Conservation (phyloP, 2,888 invertebrate species). For the Polydesmus complanatus region DNA sequence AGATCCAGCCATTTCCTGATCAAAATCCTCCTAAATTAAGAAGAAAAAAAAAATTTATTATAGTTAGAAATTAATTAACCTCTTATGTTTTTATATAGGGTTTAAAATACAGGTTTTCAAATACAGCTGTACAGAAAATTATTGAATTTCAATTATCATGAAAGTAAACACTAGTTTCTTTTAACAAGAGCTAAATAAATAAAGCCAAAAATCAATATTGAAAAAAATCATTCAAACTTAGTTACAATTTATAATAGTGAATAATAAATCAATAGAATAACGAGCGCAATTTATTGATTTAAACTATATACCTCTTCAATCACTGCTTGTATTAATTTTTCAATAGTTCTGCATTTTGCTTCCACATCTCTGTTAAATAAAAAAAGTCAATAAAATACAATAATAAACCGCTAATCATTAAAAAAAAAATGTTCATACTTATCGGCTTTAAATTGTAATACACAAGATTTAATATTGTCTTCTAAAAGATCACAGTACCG, state of each 20-base stretch:
- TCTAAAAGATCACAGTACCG: conserved; percentile 35
- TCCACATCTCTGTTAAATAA: conserved; percentile 30
- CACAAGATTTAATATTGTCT: conserved; percentile 42
- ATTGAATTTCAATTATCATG: too few species aligned
- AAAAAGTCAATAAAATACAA: neutral
- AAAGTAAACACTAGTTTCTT: too few species aligned
- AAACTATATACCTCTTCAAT: conserved; percentile 30
- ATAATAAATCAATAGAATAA: conserved; percentile 1
- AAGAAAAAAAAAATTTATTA: conserved; percentile 9
- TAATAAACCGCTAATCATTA: neutral
- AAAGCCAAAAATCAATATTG: too few species aligned
- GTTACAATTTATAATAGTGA: too few species aligned
- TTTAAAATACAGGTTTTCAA: too few species aligned
- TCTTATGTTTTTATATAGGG: too few species aligned
- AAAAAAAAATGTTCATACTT: conserved; percentile 35
- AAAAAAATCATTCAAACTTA: too few species aligned
- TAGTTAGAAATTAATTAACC: too few species aligned
- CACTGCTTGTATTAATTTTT: conserved; percentile 46
- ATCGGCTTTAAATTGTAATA: conserved; percentile 44
- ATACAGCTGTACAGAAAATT: too few species aligned
- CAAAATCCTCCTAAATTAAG: conserved; percentile 40
- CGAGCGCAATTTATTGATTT: neutral
- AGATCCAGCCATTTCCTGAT: conserved; percentile 43
- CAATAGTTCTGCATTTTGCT: conserved; percentile 48
- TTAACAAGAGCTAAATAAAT: too few species aligned